Conservation (phyloP, 2,113 vertebrate species). For the Tragulus kanchil region DNA sequence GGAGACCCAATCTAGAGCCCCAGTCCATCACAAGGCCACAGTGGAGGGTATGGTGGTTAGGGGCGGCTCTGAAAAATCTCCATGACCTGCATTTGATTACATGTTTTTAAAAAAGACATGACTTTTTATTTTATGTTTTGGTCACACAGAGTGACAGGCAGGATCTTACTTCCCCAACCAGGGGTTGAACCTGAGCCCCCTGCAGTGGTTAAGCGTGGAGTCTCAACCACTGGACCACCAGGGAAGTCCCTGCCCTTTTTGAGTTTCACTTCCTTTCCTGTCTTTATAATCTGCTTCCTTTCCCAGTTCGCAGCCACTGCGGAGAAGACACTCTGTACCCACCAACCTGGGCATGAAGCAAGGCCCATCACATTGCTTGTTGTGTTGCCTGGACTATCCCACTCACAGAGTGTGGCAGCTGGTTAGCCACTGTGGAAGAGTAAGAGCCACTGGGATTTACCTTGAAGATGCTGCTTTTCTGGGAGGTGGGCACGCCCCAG, state of each 20-base stretch:
- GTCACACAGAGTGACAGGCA: not conserved
- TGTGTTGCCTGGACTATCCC: not conserved
- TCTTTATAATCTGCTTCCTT: not conserved
- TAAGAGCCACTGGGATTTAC: not conserved
- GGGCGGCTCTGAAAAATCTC: not conserved
- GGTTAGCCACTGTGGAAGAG: not conserved
- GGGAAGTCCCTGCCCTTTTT: not conserved
- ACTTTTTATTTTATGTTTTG: not conserved
- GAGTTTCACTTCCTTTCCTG: not conserved
- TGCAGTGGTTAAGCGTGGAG: not conserved
- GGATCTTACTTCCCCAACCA: not conserved
- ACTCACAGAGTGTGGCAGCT: not conserved
- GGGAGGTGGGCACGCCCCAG: not conserved
- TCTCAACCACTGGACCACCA: not conserved
- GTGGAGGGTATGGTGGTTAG: not conserved
- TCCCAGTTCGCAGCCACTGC: too few species aligned
- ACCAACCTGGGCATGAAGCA: not conserved
- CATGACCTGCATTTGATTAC: not conserved
- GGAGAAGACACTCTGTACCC: not conserved
- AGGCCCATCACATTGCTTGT: not conserved
- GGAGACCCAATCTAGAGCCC: too few species aligned
- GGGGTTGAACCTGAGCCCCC: not conserved
- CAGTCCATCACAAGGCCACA: fast-evolving
- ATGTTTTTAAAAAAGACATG: not conserved
- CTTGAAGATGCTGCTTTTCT: not conserved